Conservation (phyloP, 2,888 invertebrate genomes). For the Cacoxenus indagator region DNA sequence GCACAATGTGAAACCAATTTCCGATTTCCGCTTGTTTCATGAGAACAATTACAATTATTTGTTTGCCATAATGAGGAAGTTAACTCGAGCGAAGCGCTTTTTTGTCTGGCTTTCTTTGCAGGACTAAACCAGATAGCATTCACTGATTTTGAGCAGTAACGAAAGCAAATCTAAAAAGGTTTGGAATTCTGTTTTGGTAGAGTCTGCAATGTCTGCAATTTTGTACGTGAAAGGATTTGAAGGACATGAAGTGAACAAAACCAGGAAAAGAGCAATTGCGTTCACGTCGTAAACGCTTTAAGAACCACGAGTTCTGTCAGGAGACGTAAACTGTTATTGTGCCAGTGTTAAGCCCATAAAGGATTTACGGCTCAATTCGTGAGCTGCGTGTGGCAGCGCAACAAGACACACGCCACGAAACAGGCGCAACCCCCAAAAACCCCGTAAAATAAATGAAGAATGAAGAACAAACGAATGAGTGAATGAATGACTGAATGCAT, state of each 20-base stretch:
- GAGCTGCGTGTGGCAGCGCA: conserved; percentile 29
- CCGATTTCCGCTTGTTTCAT: conserved; percentile 56
- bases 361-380: conserved; percentile 69
- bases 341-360: conserved; percentile 62
- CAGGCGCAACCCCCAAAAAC: conserved; percentile 42
- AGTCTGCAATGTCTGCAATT: conserved; percentile 7
- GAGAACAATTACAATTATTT: conserved; percentile 49
- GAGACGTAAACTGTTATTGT: conserved; percentile 40
- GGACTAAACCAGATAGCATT: not conserved
- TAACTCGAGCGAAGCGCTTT: conserved; percentile 43
- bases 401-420: not conserved
- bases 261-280: conserved; percentile 30
- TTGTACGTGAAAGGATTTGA: conserved; percentile 21
- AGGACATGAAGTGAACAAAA: conserved; percentile 20
- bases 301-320: not conserved
- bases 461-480: conserved; percentile 38
- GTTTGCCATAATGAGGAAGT: conserved; percentile 43
- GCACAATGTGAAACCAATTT: conserved; percentile 55
- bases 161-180: not conserved
- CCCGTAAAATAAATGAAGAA: not conserved
- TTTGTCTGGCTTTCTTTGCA: not conserved
- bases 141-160: not conserved
- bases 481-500: not conserved
- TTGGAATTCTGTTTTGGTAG: conserved; percentile 22
- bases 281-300: conserved; percentile 10